phyloP scores from a whole-genome alignment of 2,113 vertebrate species.

The Python bivittatus region DNA sequence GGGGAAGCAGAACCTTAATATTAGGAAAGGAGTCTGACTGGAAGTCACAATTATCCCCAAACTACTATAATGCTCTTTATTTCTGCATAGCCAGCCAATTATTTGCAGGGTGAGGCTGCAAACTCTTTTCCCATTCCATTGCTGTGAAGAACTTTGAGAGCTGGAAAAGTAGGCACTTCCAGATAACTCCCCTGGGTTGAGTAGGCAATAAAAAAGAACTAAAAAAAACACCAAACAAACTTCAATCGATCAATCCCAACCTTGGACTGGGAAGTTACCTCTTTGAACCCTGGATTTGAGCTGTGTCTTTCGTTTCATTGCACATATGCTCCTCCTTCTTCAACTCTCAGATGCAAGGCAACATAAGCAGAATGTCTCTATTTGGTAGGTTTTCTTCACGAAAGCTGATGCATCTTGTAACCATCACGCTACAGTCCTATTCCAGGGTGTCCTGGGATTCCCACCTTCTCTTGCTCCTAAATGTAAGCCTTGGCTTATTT shows the following conservation, averaged over 20 bases:
- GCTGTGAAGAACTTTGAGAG: not conserved
- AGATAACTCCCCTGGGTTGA: not conserved
- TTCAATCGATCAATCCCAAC: not conserved
- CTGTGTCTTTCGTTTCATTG: not conserved
- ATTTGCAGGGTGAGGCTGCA: not conserved
- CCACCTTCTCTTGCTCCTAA: not conserved
- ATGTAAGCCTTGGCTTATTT: not conserved
- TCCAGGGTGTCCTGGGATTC: not conserved
- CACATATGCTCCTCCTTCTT: not conserved
- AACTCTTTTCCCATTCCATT: not conserved
- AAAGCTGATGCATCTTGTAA: not conserved
- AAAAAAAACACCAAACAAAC: not conserved
- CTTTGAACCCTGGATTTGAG: not conserved
- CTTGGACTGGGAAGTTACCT: not conserved
- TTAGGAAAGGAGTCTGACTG: not conserved
- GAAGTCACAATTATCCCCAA: not conserved
- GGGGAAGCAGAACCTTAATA: not conserved
- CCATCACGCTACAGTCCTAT: not conserved
- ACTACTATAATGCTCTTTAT: not conserved
- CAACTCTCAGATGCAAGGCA: not conserved
- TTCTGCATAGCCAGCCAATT: not conserved
- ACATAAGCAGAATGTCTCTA: not conserved
- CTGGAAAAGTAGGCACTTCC: not conserved
- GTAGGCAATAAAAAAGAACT: not conserved
- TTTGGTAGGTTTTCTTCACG: not conserved